Base-by-base conservation (phyloP, 2,888 invertebrate genomes). In the Lacanobia wlatinum region DNA sequence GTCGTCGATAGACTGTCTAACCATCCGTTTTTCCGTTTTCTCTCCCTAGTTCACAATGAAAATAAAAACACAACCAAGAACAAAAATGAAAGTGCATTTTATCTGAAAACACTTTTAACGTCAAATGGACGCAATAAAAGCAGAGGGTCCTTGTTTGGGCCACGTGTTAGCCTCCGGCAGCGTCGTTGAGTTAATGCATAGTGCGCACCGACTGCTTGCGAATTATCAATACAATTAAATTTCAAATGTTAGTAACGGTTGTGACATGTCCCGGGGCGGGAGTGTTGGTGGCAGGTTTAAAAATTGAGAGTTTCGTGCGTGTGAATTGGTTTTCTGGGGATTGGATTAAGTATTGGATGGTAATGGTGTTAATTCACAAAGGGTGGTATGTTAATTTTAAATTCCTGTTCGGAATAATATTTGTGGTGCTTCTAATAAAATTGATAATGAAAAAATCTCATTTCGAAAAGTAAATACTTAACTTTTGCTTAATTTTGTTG, bases 111-210 rank as follows among this genome's bases (percentile, higher is more conserved):
- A 90, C 90, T 86, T 87, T 87, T 84, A 89, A 76, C 84, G 88
- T 87, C 87, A 87, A 88, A 90, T 86, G 88, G 84, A 86, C 70
- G 70, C 81, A 86, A 83, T 87, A 83, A 87, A 87, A 88, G 83
- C 71, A 72, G 71, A 71, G 79, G 80, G 84, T 69, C 61, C 68
- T 74, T 63, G 81, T 66, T 66, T 78, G 71, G 75, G 87, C 90
- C 78, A 92, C 92, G 93, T 91, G 93, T 85, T 78, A 53, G 92
- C 90, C 78, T 52, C 46, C 70, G 87, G 86, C 84, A 55, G 64
- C 67, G 61, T 73, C 76, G 71, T 74, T 58, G 70, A 65, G 68
- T 77, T 86, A 86, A 87, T 82, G 87, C 82, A 85, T 50, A 50
- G 48, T 18, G 14, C 43, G 59, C 40, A 53, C 67, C 65, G 63